A percentile compares a stretch with the other conserved stretches of the same genome.
These are phyloP conservation scores for Hydrophis major DNA, from an alignment of 2,797 vertebrate species.

Conservation along the genomic window DNA sequence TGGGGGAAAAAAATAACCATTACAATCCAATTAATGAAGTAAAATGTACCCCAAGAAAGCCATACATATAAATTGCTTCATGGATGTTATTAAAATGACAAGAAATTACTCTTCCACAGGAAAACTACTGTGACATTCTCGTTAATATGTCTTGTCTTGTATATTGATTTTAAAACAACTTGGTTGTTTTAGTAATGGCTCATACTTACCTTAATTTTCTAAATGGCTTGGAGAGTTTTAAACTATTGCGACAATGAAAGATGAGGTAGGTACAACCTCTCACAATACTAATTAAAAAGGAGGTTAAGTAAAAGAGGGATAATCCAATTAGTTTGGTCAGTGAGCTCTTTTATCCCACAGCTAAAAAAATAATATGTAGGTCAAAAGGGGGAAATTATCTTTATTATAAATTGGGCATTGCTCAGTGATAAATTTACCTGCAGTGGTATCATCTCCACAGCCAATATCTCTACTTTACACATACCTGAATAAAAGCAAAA, in stretches of 20 bases:
- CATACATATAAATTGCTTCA: not conserved
- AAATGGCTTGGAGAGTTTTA: not conserved
- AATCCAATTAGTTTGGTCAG: conserved; percentile 12
- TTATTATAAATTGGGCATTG: conserved; percentile 50
- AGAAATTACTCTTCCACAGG: not conserved
- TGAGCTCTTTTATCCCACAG: conserved; percentile 54
- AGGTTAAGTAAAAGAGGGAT: not conserved
- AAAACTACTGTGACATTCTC: not conserved
- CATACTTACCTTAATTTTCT: not conserved
- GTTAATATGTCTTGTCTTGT: not conserved
- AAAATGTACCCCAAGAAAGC: conserved; percentile 1
- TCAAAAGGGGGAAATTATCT: conserved; percentile 50
- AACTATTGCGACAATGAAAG: not conserved
- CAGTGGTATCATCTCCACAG: not conserved
- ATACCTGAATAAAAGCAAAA: conserved; percentile 36
- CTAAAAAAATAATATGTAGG: conserved; percentile 25
- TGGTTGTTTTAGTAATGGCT: not conserved
- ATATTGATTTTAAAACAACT: not conserved
- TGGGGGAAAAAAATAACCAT: not conserved
- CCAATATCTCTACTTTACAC: conserved; percentile 37
- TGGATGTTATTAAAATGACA: not conserved
- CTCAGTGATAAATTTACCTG: conserved; percentile 27
- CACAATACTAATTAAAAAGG: not conserved
- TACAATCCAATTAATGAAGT: not conserved
- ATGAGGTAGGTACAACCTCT: not conserved